These are phyloP conservation scores for Rattus norvegicus DNA, from an alignment of 2,113 vertebrate species.

Conservation along the genomic window DNA sequence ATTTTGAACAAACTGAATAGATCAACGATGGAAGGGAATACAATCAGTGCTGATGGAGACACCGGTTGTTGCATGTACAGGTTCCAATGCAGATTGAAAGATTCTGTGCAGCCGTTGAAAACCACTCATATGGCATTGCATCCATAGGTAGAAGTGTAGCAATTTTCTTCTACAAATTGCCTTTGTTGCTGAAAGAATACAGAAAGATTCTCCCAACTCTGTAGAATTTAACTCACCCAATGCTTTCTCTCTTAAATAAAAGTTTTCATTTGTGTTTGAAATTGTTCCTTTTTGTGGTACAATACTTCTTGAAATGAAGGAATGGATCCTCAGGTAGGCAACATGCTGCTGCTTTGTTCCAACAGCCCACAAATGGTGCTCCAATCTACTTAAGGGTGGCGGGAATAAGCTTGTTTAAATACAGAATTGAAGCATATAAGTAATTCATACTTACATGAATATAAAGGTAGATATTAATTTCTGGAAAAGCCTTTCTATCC, in stretches of 20 bases:
- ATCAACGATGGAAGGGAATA: background rate
- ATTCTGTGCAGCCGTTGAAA: background rate
- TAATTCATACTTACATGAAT: background rate
- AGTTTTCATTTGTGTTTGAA: background rate
- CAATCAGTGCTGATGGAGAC: background rate
- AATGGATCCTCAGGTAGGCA: background rate
- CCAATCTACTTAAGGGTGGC: background rate
- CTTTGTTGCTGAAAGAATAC: background rate
- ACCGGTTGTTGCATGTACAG: background rate
- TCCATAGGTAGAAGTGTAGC: background rate
- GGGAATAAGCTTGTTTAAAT: background rate
- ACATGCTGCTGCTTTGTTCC: background rate
- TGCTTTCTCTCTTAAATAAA: slow-evolving; percentile 25
- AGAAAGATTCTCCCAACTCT: background rate
- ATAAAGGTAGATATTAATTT: background rate
- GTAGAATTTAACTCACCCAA: slow-evolving; percentile 52
- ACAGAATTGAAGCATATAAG: background rate
- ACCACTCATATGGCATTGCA: slow-evolving; percentile 13
- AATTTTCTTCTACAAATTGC: background rate
- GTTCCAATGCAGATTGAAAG: background rate
- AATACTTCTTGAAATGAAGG: background rate
- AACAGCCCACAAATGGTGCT: background rate
- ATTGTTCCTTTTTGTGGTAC: slow-evolving; percentile 31
- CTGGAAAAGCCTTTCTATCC: background rate
- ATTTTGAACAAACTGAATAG: background rate